These are phyloP conservation scores for Botia almorhae DNA, from an alignment of 2,797 vertebrate genomes.

Conservation along the genomic window DNA sequence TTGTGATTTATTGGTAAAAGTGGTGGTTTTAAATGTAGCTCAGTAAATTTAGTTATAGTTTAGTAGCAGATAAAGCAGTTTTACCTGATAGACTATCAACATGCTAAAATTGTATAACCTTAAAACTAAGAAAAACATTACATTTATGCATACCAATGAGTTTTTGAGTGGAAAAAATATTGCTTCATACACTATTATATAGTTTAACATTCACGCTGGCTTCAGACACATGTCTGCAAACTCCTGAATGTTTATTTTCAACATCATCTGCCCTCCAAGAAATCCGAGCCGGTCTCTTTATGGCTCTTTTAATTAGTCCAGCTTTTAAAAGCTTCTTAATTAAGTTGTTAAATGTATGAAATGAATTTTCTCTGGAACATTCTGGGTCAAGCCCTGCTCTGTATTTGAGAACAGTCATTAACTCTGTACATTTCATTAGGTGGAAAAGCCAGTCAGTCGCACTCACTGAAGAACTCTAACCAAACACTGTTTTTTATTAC, in stretches of 20 bases:
- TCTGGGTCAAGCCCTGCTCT: neutral
- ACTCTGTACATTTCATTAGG: neutral
- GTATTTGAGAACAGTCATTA: neutral
- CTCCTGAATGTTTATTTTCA: neutral
- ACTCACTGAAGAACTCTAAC: neutral
- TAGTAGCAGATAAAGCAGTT: no score
- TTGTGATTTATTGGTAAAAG: neutral
- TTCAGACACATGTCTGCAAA: neutral
- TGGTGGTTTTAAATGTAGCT: neutral
- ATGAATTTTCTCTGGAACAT: neutral
- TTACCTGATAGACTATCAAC: neutral
- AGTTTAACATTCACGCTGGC: neutral
- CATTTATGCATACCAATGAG: no score
- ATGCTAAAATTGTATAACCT: neutral
- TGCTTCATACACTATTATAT: neutral
- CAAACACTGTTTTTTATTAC: neutral
- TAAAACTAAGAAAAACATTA: no score
- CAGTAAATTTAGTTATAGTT: no score
- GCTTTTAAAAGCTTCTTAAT: constrained; percentile 5
- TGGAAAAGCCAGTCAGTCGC: neutral
- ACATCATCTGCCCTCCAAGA: neutral
- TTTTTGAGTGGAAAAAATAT: no score
- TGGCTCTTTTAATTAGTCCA: neutral
- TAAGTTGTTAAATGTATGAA: neutral
- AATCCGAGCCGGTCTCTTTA: neutral